Evolutionary conservation across 2,797 vertebrate genomes (phyloP), one percentile per base, ranked within the genome.

Genomic region (Glyptemys insculpta): DNA sequence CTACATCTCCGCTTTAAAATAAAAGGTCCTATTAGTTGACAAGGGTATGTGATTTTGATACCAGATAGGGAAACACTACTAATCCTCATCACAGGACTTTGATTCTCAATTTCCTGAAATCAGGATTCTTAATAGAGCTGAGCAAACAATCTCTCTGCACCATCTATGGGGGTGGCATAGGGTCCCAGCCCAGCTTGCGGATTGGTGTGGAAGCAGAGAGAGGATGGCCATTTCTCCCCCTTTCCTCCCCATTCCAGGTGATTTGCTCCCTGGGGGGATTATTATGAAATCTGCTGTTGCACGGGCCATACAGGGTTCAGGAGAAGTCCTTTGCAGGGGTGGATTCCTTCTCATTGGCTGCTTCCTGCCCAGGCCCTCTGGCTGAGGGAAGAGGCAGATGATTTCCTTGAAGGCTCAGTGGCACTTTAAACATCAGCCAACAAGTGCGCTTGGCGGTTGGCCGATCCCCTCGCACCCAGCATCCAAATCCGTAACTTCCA

Each of bases 351-450:
- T 96, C 74, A 0, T 83, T 53, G 86, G 0, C 56, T 81, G 15
- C 54, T 85, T 47, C 83, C 85, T 97, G 96, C 90, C 93, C 91
- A 15, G 44, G 79, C 49, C 83, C 76, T 10, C 54, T 96, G 96
- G 91, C 93, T 34, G 56, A 76, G 65, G 62, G 72, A 8, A 83
- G 80, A 59, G 91, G 96, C 94, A 97, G 89, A 96, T 95, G 93
- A 90, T 16, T 93, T 91, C 81, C 92, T 90, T 50, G 93, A 62
- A 94, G 95, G 91, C 93, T 94, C 78, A 8, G 89, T 52, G 85
- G 93, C 89, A 93, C 80, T 54, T 94, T 91, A 87, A 31, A 59
- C 89, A 94, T 41, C 93, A 91, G 78, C 74, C 91, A 82, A 79
- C 53, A 85, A 81, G 74, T 88, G 79, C 62, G 86, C 0, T 1